phyloP scores from a whole-genome alignment of 2,113 vertebrate genomes.

The Regulus satrapa region DNA sequence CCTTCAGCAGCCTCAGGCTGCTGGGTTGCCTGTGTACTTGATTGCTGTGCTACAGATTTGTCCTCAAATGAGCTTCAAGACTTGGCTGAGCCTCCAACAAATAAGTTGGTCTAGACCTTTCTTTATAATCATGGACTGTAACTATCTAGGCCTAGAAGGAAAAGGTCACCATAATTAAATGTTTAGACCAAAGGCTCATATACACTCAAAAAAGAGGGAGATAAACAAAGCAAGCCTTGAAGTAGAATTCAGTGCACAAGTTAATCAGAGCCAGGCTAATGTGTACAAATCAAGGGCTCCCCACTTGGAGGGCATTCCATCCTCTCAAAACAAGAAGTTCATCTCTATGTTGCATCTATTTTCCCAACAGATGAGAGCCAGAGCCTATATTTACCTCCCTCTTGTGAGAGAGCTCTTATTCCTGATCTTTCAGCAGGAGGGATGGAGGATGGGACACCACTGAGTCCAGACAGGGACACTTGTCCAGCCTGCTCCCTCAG shows the following conservation, averaged over 20 bases:
- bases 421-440: not conserved
- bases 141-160: not conserved
- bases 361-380: not conserved
- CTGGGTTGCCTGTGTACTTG: not conserved
- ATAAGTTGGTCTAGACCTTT: not conserved
- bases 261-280: not conserved
- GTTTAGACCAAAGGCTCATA: not conserved
- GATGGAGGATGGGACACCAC: not conserved
- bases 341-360: not conserved
- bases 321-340: not conserved
- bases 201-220: not conserved
- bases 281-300: not conserved
- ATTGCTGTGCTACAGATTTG: not conserved
- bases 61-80: not conserved
- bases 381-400: not conserved
- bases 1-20: not conserved
- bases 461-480: not conserved
- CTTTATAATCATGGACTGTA: not conserved
- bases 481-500: not conserved
- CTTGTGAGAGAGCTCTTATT: not conserved
- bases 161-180: not conserved
- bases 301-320: not conserved
- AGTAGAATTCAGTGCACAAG: not conserved
- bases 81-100: not conserved
- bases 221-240: not conserved